Percentiles rank a stretch among this genome's conserved stretches.
phyloP scores from a whole-genome alignment of 2,113 vertebrate genomes.

The Tachysurus vachellii region DNA sequence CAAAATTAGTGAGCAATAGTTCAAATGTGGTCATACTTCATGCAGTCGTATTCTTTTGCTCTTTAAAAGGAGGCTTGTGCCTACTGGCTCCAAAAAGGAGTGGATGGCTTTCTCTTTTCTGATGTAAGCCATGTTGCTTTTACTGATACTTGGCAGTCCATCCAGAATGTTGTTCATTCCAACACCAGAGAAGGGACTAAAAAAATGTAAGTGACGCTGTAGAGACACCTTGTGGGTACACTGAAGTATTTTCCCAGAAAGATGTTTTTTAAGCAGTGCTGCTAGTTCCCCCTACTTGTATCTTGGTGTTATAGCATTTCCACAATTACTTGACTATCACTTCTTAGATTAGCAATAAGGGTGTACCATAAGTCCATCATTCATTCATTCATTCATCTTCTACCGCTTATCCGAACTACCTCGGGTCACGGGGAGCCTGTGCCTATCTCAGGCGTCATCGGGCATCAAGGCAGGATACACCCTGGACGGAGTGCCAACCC shows the following conservation, averaged over 20 bases:
- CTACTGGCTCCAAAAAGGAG: conserved; percentile 65
- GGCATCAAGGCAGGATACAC: no score
- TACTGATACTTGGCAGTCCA: conserved; percentile 53
- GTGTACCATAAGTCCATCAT: background rate
- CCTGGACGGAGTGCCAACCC: no score
- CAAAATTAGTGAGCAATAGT: background rate
- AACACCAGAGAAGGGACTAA: conserved; percentile 59
- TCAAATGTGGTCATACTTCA: background rate
- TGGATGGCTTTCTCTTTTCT: conserved; percentile 76
- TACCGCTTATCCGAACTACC: no score
- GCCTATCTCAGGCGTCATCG: no score
- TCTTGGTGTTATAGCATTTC: background rate
- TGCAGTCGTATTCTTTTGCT: background rate
- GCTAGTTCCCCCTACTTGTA: conserved; percentile 30
- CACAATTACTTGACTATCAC: background rate
- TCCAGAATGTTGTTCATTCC: conserved; percentile 60
- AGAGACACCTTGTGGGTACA: conserved; percentile 22
- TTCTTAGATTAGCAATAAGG: background rate
- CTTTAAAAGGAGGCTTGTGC: conserved; percentile 57
- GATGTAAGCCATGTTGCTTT: conserved; percentile 20
- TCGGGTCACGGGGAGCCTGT: no score
- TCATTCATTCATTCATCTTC: no score
- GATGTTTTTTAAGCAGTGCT: background rate
- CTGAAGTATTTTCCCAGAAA: background rate
- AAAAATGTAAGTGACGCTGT: conserved; percentile 52